Evolutionary conservation across 2,888 invertebrate species (phyloP).

Genomic region (Eucera pruinosa): DNA sequence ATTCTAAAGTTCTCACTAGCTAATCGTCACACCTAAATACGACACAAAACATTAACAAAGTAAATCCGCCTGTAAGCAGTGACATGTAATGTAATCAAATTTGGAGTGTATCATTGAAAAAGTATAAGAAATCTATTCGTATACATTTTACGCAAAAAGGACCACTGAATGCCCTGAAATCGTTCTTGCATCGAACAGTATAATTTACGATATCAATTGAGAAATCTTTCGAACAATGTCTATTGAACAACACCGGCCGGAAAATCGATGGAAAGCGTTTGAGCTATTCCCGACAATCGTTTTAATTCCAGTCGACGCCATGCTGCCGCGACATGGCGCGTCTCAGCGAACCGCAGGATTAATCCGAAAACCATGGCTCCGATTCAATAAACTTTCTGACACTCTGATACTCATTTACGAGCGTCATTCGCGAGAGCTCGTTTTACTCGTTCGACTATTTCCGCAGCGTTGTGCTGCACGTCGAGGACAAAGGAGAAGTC

Average conservation of each 20-base stretch:
- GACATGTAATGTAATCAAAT: too few relatives aligned
- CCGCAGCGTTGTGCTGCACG: neutral
- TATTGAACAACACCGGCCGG: too few relatives aligned
- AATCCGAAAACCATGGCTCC: conserved; percentile 34
- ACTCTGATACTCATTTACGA: conserved; percentile 32
- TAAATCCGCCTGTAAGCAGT: too few relatives aligned
- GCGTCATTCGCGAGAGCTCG: conserved; percentile 5
- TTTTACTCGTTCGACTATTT: conserved; percentile 15
- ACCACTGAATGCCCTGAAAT: neutral
- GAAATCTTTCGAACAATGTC: neutral
- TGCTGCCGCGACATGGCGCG: neutral
- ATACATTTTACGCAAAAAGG: too few relatives aligned
- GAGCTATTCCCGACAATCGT: neutral
- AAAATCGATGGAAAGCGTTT: neutral
- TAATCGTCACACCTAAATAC: too few relatives aligned
- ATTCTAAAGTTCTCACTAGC: too few relatives aligned
- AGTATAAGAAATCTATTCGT: too few relatives aligned
- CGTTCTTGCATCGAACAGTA: neutral
- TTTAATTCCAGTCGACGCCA: conserved; percentile 12
- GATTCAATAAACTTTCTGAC: conserved; percentile 48
- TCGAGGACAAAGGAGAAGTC: conserved; percentile 4
- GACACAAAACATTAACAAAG: too few relatives aligned
- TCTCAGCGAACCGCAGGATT: conserved; percentile 21
- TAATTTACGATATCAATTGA: neutral
- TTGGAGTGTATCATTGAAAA: too few relatives aligned